phyloP scores from a whole-genome alignment of 2,797 vertebrate genomes.

The Phylloscopus collybita region DNA sequence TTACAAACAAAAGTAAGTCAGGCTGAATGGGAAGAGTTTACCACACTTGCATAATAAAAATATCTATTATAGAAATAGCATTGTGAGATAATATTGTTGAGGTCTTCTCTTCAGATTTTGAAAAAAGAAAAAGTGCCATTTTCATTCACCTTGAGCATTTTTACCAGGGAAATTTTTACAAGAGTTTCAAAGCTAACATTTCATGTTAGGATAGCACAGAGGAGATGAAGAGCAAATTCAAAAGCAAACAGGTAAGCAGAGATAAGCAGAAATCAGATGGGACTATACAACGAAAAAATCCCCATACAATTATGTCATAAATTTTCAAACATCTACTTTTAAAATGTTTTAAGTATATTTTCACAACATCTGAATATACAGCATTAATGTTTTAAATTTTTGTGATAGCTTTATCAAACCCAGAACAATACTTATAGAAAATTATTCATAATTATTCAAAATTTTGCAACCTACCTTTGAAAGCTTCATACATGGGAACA shows the following conservation, averaged over 20 bases:
- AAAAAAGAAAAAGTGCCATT: neutral
- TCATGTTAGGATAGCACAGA: neutral
- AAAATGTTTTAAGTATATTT: neutral
- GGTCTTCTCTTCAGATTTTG: neutral
- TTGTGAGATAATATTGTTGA: neutral
- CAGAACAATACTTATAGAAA: neutral
- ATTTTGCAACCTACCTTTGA: conserved; percentile 83
- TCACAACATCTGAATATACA: neutral
- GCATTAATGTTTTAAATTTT: neutral
- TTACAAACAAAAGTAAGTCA: neutral
- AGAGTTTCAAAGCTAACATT: neutral
- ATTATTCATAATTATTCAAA: neutral
- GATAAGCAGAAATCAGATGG: neutral
- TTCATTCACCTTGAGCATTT: neutral
- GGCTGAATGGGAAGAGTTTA: neutral
- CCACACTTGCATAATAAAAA: neutral
- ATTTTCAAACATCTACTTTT: neutral
- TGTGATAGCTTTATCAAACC: neutral
- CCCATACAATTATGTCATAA: neutral
- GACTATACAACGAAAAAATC: neutral
- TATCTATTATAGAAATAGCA: neutral
- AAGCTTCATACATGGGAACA: conserved; percentile 89
- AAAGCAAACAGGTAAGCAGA: neutral
- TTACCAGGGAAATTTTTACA: neutral
- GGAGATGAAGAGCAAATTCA: neutral